Conservation (phyloP, 2,797 vertebrate species). For the Catostomus latipinnis region DNA sequence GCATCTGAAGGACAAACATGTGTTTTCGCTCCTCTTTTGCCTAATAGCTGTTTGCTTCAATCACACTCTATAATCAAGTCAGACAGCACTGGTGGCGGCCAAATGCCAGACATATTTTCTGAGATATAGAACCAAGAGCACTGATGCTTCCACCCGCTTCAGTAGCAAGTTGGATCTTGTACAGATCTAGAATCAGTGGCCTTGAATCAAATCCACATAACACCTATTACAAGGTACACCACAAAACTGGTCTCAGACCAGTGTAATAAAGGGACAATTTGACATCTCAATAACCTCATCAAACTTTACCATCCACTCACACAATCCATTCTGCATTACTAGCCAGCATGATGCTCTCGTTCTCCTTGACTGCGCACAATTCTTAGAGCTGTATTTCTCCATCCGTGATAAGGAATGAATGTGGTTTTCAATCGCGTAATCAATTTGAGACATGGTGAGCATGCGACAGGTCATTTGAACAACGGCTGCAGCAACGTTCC, state of each 20-base stretch:
- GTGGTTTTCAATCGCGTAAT: slow-evolving; percentile 72
- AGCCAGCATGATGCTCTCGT: slow-evolving; percentile 45
- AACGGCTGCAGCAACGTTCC: slow-evolving; percentile 17
- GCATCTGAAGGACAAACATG: slow-evolving; percentile 73
- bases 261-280: slow-evolving; percentile 20
- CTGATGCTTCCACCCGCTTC: not conserved
- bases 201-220: not conserved
- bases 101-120: slow-evolving; percentile 32
- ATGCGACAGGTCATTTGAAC: slow-evolving; percentile 65
- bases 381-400: slow-evolving; percentile 63
- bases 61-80: slow-evolving; percentile 68
- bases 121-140: slow-evolving; percentile 18
- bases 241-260: slow-evolving; percentile 24
- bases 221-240: slow-evolving; percentile 9
- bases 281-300: slow-evolving; percentile 39
- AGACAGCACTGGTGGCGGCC: slow-evolving; percentile 55
- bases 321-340: slow-evolving; percentile 53
- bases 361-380: slow-evolving; percentile 33
- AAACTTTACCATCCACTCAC: slow-evolving; percentile 42
- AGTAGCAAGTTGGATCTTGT: slow-evolving; percentile 16
- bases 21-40: slow-evolving; percentile 71
- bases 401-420: slow-evolving; percentile 72
- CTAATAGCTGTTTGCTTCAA: slow-evolving; percentile 69
- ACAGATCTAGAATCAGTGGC: slow-evolving; percentile 22
- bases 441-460: slow-evolving; percentile 69